Percentiles rank a stretch among this genome's conserved stretches.
Evolutionary conservation across 2,113 vertebrate species (phyloP).

Genomic region (Callionymus lyra): DNA sequence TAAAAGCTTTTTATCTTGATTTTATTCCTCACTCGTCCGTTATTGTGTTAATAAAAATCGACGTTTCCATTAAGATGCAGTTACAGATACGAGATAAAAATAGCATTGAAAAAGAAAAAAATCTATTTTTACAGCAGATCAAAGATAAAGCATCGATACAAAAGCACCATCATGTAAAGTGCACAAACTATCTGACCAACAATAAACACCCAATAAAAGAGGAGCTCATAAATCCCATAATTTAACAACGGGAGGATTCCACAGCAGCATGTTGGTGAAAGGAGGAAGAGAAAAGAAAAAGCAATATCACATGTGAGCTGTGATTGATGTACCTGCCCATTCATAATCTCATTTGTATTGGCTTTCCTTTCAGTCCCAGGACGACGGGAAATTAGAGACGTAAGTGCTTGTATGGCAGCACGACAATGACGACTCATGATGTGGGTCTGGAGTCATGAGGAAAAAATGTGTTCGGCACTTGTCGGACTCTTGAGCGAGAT

Average conservation of each 20-base stretch:
- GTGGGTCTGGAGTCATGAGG: too few relatives aligned
- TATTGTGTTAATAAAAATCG: too few relatives aligned
- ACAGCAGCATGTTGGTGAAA: slow-evolving; percentile 19
- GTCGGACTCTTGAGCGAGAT: too few relatives aligned
- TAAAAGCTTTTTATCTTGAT: too few relatives aligned
- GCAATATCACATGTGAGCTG: slow-evolving; percentile 55
- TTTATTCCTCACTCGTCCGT: too few relatives aligned
- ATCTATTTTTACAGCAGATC: too few relatives aligned
- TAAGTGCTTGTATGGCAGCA: slow-evolving; percentile 11
- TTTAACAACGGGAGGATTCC: slow-evolving; percentile 32
- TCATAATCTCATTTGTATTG: slow-evolving; percentile 73
- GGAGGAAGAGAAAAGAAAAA: slow-evolving; percentile 46
- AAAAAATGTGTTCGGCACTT: too few relatives aligned
- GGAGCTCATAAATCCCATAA: slow-evolving; percentile 14
- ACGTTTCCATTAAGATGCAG: too few relatives aligned
- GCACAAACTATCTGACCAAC: not conserved
- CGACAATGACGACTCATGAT: not conserved
- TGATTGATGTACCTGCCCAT: slow-evolving; percentile 60
- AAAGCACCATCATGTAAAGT: too few relatives aligned
- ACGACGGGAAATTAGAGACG: slow-evolving; percentile 25
- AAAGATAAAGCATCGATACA: too few relatives aligned
- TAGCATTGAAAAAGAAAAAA: too few relatives aligned
- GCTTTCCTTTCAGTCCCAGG: slow-evolving; percentile 58
- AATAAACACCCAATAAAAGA: not conserved
- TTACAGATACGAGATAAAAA: too few relatives aligned